Evolutionary conservation across 1,140 invertebrate genomes (phyloP).

Genomic region (Halyomorpha halys): DNA sequence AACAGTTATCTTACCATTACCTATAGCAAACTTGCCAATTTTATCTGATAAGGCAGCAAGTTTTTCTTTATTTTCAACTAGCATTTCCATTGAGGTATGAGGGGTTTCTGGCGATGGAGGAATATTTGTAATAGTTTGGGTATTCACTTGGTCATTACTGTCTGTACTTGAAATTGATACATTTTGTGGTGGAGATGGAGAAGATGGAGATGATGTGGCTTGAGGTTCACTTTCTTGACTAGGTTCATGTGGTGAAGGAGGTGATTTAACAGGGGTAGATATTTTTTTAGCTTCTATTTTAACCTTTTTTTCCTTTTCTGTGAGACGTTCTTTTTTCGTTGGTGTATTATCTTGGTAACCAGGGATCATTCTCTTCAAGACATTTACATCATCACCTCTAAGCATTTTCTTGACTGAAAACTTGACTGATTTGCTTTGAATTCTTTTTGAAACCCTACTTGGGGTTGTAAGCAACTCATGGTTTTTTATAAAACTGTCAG

Average conservation of each 20-base stretch:
- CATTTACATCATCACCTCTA: conserved; percentile 3
- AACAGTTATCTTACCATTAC: conserved; percentile 3
- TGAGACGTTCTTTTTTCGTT: not conserved
- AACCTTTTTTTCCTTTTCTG: not conserved
- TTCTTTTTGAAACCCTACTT: conserved; percentile 12
- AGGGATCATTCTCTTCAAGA: conserved; percentile 9
- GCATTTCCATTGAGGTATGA: no score
- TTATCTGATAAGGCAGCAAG: not conserved
- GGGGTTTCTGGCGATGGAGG: not conserved
- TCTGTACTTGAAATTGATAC: no score
- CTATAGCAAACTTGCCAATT: not conserved
- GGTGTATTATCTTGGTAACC: not conserved
- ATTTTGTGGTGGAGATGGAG: no score
- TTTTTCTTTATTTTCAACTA: conserved; percentile 7
- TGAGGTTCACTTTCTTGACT: no score
- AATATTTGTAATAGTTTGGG: no score
- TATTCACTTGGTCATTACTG: no score
- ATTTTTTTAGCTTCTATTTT: not conserved
- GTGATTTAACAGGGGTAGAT: no score
- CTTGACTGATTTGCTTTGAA: conserved; percentile 13
- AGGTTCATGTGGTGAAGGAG: no score
- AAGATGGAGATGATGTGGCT: no score
- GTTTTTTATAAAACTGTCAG: not conserved
- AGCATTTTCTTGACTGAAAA: conserved; percentile 10
- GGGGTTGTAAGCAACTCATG: not conserved